A percentile compares a stretch with the other conserved stretches of the same genome.
phyloP scores from a whole-genome alignment of 2,113 vertebrate genomes.

The Aplodontia rufa region DNA sequence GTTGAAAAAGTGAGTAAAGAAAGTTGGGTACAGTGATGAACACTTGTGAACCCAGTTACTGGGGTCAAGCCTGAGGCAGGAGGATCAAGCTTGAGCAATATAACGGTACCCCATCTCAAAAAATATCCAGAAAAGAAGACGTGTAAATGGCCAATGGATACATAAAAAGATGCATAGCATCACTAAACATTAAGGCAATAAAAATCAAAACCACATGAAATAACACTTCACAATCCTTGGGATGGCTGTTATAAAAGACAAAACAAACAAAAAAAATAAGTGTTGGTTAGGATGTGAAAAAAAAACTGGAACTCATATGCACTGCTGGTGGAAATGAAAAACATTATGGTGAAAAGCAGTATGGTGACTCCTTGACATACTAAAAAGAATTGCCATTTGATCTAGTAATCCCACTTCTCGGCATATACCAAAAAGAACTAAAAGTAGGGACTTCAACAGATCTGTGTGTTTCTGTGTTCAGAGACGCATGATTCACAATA shows the following conservation, averaged over 20 bases:
- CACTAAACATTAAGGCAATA: neutral
- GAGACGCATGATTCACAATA: neutral
- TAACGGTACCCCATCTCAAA: neutral
- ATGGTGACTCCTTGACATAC: neutral
- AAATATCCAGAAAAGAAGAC: neutral
- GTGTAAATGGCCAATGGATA: neutral
- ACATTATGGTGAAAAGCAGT: neutral
- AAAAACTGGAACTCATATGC: neutral
- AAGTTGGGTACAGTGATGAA: neutral
- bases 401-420: neutral
- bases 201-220: neutral
- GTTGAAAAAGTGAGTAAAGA: neutral
- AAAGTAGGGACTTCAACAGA: neutral
- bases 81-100: neutral
- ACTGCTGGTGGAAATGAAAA: neutral
- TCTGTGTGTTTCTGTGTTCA: neutral
- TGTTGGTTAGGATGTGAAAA: neutral
- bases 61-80: neutral
- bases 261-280: neutral
- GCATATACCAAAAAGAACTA: neutral
- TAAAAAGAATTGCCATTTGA: neutral
- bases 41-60: neutral
- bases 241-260: neutral
- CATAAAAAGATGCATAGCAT: neutral
- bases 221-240: neutral